Conservation (phyloP, 1,140 invertebrate genomes). For the Penaeus chinensis region DNA sequence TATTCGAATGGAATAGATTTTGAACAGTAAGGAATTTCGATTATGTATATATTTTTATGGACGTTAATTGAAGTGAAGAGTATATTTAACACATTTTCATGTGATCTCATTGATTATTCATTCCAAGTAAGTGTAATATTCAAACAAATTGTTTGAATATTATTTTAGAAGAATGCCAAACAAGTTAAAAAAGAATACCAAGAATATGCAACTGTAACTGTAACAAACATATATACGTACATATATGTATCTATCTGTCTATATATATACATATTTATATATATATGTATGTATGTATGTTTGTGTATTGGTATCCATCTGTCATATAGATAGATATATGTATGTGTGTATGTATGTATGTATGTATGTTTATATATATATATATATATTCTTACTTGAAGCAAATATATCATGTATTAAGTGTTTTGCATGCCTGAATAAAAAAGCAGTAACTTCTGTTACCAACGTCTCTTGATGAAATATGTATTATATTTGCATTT, state of each 20-base stretch:
- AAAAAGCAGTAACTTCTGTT: no score
- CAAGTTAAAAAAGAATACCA: not conserved
- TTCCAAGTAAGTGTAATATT: no score
- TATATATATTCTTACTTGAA: slow-evolving; percentile 2
- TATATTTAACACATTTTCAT: not conserved
- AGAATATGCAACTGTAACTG: not conserved
- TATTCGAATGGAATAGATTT: not conserved
- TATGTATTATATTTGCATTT: no score
- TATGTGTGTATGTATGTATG: not conserved
- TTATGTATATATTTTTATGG: not conserved
- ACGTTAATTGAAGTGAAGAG: not conserved
- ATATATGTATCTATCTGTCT: not conserved
- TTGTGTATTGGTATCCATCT: not conserved
- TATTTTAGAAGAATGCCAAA: no score
- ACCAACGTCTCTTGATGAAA: no score
- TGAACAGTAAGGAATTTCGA: not conserved
- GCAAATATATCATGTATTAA: not conserved
- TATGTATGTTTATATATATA: slow-evolving; percentile 7
- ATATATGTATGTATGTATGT: not conserved
- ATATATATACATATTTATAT: not conserved
- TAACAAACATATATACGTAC: not conserved
- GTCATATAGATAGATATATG: not conserved
- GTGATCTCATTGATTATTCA: no score
- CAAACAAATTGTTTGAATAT: no score
- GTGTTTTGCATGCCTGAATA: no score